Base-by-base conservation (phyloP, 2,888 invertebrate genomes). In the Folsomia manolachei region DNA sequence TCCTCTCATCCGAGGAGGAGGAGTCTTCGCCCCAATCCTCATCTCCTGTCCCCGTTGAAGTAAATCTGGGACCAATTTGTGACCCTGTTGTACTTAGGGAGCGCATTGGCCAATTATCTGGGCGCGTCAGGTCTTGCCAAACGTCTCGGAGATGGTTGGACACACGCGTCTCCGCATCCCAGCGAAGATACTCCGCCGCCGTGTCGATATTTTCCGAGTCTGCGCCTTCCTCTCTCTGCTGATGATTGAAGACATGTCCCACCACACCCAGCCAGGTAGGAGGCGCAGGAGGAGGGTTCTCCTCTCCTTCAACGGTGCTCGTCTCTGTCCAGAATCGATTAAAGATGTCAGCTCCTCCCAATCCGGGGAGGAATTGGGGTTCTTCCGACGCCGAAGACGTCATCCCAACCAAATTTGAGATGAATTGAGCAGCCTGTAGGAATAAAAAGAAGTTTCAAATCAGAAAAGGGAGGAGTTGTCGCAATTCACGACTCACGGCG, bases 321-420 rank as follows among this genome's bases (percentile, higher is more conserved):
- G 64, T 64, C n/a, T 64, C 64, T 1, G 9, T 18, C 64, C 64
- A 64, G 27, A 64, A 64, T n/a, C 27, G 64, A n/a, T 18, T 18
- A 27, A 64, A 64, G 1, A 27, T 27, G 26, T 64, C 64, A 9
- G 27, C 14, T 39, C 7, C 39, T 9, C 39, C 39, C 4, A 39
- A 39, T 39, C 39, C 39, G 39, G 4, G n/a, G n/a, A 4, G 14
- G 39, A 39, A 4, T 39, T 14, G 4, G 39, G 39, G 14, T 14
- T 39, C 14, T 14, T 39, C 39, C 39, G 39, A 9, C 39, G 4
- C 4, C 27, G 64, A 64, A n/a, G n/a, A n/a, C n/a, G n/a, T n/a
- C n/a, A n/a, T n/a, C n/a, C n/a, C n/a, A n/a, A 27, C 4, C 26
- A 19, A 18, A 21, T 21, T 24, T 2, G 7, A 4, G 11, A 60